phyloP scores from a whole-genome alignment of 2,888 invertebrate species.

The Epistrophe grossulariae region DNA sequence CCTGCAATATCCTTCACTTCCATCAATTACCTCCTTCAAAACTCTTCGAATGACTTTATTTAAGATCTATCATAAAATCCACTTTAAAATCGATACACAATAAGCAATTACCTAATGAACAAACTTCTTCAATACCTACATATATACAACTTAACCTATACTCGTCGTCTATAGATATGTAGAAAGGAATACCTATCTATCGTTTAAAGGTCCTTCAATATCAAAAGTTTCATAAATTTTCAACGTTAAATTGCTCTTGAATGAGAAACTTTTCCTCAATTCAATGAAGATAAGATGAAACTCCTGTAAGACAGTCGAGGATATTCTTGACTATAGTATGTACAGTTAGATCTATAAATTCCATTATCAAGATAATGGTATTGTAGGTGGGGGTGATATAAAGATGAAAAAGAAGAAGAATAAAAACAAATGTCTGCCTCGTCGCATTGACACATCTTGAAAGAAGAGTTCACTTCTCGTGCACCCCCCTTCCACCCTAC shows the following conservation, averaged over 20 bases:
- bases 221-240: slow-evolving; percentile 37
- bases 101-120: slow-evolving; percentile 40
- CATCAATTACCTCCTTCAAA: not conserved
- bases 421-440: slow-evolving; percentile 15
- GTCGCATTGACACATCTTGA: not conserved
- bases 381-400: not conserved
- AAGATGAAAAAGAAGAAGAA: not conserved
- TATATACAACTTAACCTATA: not conserved
- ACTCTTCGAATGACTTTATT: slow-evolving; percentile 5
- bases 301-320: slow-evolving; percentile 31
- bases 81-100: slow-evolving; percentile 40
- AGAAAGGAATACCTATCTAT: not conserved
- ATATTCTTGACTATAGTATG: not conserved
- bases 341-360: slow-evolving; percentile 16
- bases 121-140: not conserved
- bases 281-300: slow-evolving; percentile 27
- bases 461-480: not conserved
- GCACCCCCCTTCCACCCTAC: too few relatives aligned
- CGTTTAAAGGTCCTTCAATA: slow-evolving; percentile 29
- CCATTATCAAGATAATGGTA: slow-evolving; percentile 23
- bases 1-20: not conserved
- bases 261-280: slow-evolving; percentile 34
- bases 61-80: slow-evolving; percentile 25
- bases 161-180: not conserved
- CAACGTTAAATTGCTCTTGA: slow-evolving; percentile 37